Base-by-base conservation (phyloP, 1,140 invertebrate species). In the Hypothenemus hampei region DNA sequence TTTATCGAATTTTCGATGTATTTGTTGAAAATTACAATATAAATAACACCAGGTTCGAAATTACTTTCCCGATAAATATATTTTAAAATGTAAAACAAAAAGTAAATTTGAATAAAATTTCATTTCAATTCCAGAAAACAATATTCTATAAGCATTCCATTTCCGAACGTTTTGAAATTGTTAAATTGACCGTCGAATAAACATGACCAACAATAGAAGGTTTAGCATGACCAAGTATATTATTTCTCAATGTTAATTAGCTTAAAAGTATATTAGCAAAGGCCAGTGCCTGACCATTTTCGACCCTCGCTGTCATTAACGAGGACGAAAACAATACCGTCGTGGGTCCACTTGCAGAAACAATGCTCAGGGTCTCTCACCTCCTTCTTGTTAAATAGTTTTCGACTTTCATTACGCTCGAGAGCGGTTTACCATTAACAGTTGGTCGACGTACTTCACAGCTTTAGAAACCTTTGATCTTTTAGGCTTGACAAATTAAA, bases 331-430 rank as follows among this genome's bases (percentile, higher is more conserved):
- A 44, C 29, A 53, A 53, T 44, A 53, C 40, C 26, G 23, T 51
- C 20, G 40, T 33, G 26, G 50, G 50, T 44, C 50, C 40, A 53
- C 50, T 53, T 19, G 22, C 39, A 53, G 50, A 44, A 53, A 53
- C 50, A 53, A 53, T 44, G 40, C 50, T 53, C 24, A 22, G 29
- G 39, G 16, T 29, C 37, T 53, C 31, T 53, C 50, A 36, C 39
- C 50, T 35, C 40, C 50, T 51, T 51, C 49, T 53, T 53, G 50
- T 53, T 53, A 53, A 53, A 53, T 53, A 53, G 50, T 53, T 53
- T 43, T 53, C 39, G 24, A 53, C 50, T 53, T 53, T 53, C 50
- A 53, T 53, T 53, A 53, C 50, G 19, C 29, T 44, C 19, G 19
- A 53, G 41, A 53, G 29, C 44, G 50, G 50, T 53, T 56, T 46